A percentile compares a stretch with the other conserved stretches of the same genome.
Evolutionary conservation across 92 coral and sea anemone genomes (phyloP).

Genomic region (Chrysogorgia sp.): DNA sequence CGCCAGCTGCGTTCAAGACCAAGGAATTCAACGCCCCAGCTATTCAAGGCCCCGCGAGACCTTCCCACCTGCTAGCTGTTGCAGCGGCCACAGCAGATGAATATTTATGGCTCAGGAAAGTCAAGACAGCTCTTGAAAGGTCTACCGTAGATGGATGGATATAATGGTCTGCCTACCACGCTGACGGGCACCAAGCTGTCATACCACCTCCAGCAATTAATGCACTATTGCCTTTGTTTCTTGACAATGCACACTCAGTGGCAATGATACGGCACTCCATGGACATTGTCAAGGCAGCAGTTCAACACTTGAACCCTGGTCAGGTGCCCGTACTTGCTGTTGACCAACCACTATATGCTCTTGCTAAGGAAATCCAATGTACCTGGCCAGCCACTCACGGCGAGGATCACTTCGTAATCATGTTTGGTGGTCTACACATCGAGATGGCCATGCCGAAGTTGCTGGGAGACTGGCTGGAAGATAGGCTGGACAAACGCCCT

Average conservation of each 20-base stretch:
- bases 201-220: constrained; percentile 44
- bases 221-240: constrained; percentile 56
- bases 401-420: constrained; percentile 46
- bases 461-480: constrained; percentile 41
- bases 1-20: constrained; percentile 54
- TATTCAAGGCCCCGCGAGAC: constrained; percentile 9
- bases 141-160: constrained; percentile 34
- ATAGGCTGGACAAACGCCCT: no score
- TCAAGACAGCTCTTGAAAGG: constrained; percentile 2
- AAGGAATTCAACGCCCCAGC: constrained; percentile 35
- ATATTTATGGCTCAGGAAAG: constrained; percentile 14
- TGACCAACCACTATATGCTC: constrained; percentile 56
- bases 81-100: constrained; percentile 16
- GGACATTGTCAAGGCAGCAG: constrained; percentile 45
- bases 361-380: constrained; percentile 58
- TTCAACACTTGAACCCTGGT: constrained; percentile 53
- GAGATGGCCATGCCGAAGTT: constrained; percentile 33
- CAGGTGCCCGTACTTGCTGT: constrained; percentile 55
- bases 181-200: constrained; percentile 43
- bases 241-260: constrained; percentile 59
- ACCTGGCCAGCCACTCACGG: constrained; percentile 36
- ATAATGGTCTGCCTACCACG: constrained; percentile 63
- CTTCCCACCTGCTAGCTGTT: background rate
- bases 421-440: constrained; percentile 44
- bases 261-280: constrained; percentile 59